Evolutionary conservation across 2,797 vertebrate species (phyloP), one percentile per base, ranked within the genome.

Genomic region (Spinus olivaceus): DNA sequence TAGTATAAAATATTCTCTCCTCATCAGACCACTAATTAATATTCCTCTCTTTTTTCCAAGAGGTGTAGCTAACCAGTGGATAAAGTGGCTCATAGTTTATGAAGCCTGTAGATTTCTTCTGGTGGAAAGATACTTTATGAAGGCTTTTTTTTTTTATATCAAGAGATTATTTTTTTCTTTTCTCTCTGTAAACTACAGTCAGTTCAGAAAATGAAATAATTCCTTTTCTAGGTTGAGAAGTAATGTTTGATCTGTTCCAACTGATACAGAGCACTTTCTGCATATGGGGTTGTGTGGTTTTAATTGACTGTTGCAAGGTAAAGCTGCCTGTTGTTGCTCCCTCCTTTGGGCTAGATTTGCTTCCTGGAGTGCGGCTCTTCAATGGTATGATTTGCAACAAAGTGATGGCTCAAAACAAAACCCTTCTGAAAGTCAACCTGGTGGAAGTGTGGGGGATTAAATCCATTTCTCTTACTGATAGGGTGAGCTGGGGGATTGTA

Each of bases 51-150:
- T 92, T 95, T 77, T 46, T 72, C 44, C 0, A 4, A 57, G 76
- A 78, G 76, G 17, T 91, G 7, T 72, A 73, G 79, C 91, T 92
- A 69, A 44, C 50, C 4, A 50, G 54, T 76, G 88, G 63, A 57
- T 91, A 66, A 81, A 91, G 63, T 81, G 77, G 69, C 46, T 95
- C 51, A 78, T 46, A 60, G 32, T 37, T 94, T 86, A 72, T 44
- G 39, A 79, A 91, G 42, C 37, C 56, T 54, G 35, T 79, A 81
- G 80, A 56, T 94, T 94, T 87, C 50, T 47, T 95, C 82, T 63
- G 49, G 64, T 88, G 21, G 57, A 76, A 92, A 79, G 85, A 76
- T 78, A 59, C 32, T 66, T 24, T 5, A 13, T 57, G 65, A 87
- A 80, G 8, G 3, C 24, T 35, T 3, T 19, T 33, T 33, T 33